Conservation (phyloP, 2,888 invertebrate species). For the Scelioninae gen. 2 region DNA sequence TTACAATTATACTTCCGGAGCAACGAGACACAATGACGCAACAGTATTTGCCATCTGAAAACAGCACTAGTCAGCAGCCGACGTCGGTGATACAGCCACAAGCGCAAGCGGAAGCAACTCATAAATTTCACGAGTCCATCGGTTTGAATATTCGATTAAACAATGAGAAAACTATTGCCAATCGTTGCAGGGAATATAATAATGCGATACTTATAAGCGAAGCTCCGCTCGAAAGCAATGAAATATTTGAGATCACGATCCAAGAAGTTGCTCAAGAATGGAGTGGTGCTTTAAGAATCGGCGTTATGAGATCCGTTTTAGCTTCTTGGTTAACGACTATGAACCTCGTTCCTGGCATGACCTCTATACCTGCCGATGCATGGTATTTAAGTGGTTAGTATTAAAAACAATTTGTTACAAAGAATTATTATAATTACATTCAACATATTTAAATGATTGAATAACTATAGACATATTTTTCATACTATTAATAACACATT, state of each 20-base stretch:
- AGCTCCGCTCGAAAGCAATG: constrained; percentile 83
- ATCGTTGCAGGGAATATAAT: constrained; percentile 78
- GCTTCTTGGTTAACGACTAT: constrained; percentile 74
- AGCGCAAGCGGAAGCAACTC: constrained; percentile 74
- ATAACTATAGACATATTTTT: no score
- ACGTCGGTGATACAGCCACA: constrained; percentile 78
- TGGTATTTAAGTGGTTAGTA: constrained; percentile 81
- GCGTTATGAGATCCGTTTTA: constrained; percentile 83
- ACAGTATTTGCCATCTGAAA: constrained; percentile 75
- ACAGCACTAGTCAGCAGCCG: constrained; percentile 78
- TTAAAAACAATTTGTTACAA: no score
- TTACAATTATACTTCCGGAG: constrained; percentile 73
- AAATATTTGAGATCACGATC: constrained; percentile 87
- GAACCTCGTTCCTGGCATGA: constrained; percentile 81
- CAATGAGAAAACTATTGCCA: constrained; percentile 82
- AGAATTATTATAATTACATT: no score
- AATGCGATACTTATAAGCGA: constrained; percentile 84
- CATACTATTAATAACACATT: no score
- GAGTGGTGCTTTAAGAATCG: constrained; percentile 87
- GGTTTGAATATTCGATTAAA: constrained; percentile 84
- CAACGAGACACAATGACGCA: constrained; percentile 72
- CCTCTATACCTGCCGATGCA: constrained; percentile 82
- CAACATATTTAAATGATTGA: no score
- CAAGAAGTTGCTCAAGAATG: constrained; percentile 80
- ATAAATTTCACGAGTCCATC: constrained; percentile 78